Percentiles rank a stretch among this genome's conserved stretches.
Conservation (phyloP, 2,113 vertebrate genomes). For the Percopsis transmontana region DNA sequence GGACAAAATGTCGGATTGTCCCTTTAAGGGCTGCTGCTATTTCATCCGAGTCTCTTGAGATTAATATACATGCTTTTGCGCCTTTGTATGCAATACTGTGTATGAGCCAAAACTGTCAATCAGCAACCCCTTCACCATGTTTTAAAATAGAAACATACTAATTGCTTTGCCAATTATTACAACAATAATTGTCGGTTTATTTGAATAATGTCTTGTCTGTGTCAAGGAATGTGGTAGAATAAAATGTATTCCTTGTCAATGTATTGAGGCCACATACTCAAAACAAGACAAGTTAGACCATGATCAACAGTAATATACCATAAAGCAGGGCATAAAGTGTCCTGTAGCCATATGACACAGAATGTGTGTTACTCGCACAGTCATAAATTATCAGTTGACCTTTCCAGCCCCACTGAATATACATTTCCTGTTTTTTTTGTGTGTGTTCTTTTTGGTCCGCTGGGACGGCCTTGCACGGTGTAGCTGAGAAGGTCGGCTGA, state of each 20-base stretch:
- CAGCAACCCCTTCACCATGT: conserved; percentile 18
- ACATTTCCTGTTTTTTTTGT: not conserved
- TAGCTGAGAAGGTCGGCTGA: conserved; percentile 30
- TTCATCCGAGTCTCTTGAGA: conserved; percentile 2
- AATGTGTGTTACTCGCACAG: conserved; percentile 2
- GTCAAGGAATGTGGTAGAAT: conserved; percentile 5
- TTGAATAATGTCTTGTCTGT: conserved; percentile 32
- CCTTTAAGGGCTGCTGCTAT: conserved; percentile 11
- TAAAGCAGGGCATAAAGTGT: not conserved
- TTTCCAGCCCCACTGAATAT: conserved; percentile 4
- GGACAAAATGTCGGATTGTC: too few relatives aligned
- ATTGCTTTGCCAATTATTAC: conserved; percentile 40
- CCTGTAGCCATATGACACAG: not conserved
- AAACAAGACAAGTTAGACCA: not conserved
- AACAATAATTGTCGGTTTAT: conserved; percentile 39
- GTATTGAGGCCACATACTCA: not conserved
- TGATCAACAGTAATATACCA: not conserved
- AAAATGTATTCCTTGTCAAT: not conserved
- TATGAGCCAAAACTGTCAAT: conserved; percentile 15
- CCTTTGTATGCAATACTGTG: conserved; percentile 1
- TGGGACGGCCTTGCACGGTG: conserved; percentile 15
- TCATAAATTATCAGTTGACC: conserved; percentile 11
- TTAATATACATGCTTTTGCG: not conserved
- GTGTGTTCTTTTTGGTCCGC: not conserved
- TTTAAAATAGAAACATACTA: conserved; percentile 47